Conservation (phyloP, 2,888 invertebrate genomes). For the Watsonalla binaria region DNA sequence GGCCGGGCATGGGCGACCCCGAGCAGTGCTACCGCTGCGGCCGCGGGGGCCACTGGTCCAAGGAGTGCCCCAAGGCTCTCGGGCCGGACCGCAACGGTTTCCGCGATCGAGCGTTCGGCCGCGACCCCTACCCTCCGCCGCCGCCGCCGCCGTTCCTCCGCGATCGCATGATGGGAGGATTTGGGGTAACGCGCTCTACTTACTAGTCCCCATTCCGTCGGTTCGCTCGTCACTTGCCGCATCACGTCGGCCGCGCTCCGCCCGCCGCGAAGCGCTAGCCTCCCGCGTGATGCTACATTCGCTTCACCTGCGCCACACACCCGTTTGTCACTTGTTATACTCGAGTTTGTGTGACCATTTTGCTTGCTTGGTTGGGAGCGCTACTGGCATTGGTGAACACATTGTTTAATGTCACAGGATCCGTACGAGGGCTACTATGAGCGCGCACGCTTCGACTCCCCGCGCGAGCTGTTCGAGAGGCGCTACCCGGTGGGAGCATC, state of each 20-base stretch:
- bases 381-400: not conserved
- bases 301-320: slow-evolving; percentile 5
- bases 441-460: slow-evolving; percentile 85
- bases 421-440: slow-evolving; percentile 90
- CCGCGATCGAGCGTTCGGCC: slow-evolving; percentile 92
- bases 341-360: not conserved
- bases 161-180: slow-evolving; percentile 95
- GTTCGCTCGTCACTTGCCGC: slow-evolving; percentile 36
- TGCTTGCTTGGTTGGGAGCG: not conserved
- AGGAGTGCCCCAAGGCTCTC: slow-evolving; percentile 93
- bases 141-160: slow-evolving; percentile 94
- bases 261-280: slow-evolving; percentile 28
- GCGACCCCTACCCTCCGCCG: slow-evolving; percentile 94
- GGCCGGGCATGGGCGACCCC: slow-evolving; percentile 98
- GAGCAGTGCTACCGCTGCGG: slow-evolving; percentile 97
- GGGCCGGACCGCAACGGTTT: slow-evolving; percentile 89
- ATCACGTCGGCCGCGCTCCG: slow-evolving; percentile 56
- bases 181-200: slow-evolving; percentile 83
- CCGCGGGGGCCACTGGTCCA: slow-evolving; percentile 97
- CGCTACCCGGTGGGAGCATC: slow-evolving; percentile 83
- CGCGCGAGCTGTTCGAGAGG: slow-evolving; percentile 88
- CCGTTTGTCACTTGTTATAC: slow-evolving; percentile 8
- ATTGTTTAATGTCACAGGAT: slow-evolving; percentile 62
- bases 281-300: slow-evolving; percentile 54
- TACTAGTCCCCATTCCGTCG: slow-evolving; percentile 45